Evolutionary conservation across 2,797 vertebrate genomes (phyloP).

Genomic region (Ptychobarbus kaznakovi): DNA sequence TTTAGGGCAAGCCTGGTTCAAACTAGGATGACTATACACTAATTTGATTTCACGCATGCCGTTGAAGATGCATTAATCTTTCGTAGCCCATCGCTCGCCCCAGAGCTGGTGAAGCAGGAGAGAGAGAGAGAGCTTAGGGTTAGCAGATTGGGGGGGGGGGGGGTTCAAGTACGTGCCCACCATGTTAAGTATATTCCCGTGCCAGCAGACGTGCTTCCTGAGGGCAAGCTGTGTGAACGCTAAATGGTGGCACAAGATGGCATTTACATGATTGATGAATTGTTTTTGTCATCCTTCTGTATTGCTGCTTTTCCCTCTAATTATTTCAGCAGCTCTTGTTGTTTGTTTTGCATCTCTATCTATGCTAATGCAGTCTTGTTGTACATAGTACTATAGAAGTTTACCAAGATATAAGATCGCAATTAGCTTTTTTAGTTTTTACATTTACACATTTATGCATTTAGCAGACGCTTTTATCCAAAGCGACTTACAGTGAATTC

Average conservation of each 20-base stretch:
- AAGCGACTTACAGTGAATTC: no score
- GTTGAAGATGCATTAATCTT: constrained; percentile 83
- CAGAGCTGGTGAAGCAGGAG: constrained; percentile 73
- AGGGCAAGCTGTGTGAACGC: constrained; percentile 71
- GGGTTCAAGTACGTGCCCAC: constrained; percentile 70
- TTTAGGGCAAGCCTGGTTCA: constrained; percentile 68
- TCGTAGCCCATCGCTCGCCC: constrained; percentile 77
- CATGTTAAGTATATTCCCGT: constrained; percentile 75
- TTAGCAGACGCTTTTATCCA: no score
- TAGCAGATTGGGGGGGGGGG: constrained; percentile 41
- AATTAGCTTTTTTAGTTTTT: background rate
- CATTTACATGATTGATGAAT: background rate
- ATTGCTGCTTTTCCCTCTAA: background rate
- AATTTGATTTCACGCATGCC: constrained; percentile 83
- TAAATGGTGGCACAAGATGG: constrained; percentile 54
- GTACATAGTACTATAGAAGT: background rate
- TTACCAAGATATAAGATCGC: background rate
- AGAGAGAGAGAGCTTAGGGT: constrained; percentile 65
- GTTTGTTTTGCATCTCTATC: background rate
- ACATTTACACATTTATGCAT: no score
- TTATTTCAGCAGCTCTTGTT: background rate
- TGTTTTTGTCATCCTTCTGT: background rate
- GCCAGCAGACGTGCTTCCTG: constrained; percentile 64
- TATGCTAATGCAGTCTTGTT: background rate
- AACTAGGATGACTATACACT: constrained; percentile 79